These are phyloP conservation scores for Melikaiella ostensackeni DNA, from an alignment of 2,888 invertebrate genomes.

Conservation along the genomic window DNA sequence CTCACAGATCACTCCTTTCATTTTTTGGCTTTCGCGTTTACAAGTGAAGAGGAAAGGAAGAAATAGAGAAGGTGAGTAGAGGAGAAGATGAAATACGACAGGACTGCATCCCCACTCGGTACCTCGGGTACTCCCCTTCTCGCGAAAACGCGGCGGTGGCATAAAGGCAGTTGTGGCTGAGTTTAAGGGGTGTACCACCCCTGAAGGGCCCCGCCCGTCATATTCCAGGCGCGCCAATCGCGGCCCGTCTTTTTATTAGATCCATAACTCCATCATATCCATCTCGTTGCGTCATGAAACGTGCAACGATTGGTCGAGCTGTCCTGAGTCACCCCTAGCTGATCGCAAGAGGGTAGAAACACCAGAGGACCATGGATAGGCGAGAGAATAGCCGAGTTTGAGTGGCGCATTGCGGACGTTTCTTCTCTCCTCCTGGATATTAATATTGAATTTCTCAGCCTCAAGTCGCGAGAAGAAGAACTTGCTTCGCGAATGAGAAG, in stretches of 20 bases:
- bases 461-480: constrained; percentile 9
- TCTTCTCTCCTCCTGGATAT: constrained; percentile 84
- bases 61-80: constrained; percentile 58
- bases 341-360: constrained; percentile 44
- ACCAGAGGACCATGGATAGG: not conserved
- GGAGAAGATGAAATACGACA: constrained; percentile 72
- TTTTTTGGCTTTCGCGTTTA: constrained; percentile 36
- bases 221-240: constrained; percentile 77
- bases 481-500: constrained; percentile 39
- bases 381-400: constrained; percentile 44
- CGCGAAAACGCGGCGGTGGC: constrained; percentile 58
- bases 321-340: constrained; percentile 49
- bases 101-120: constrained; percentile 67
- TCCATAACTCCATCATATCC: constrained; percentile 91
- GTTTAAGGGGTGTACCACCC: constrained; percentile 70
- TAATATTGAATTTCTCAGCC: constrained; percentile 87
- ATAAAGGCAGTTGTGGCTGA: constrained; percentile 69
- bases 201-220: constrained; percentile 75
- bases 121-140: constrained; percentile 62
- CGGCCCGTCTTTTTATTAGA: constrained; percentile 80
- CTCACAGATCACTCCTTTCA: not conserved
- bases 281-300: constrained; percentile 60
- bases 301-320: constrained; percentile 64
- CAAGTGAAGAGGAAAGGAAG: constrained; percentile 50
- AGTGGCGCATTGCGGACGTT: constrained; percentile 79